Evolutionary conservation across 64 coral and sea anemone species (phyloP), one percentile per base, ranked within the genome.

Genomic region (Anthopleura sola): DNA sequence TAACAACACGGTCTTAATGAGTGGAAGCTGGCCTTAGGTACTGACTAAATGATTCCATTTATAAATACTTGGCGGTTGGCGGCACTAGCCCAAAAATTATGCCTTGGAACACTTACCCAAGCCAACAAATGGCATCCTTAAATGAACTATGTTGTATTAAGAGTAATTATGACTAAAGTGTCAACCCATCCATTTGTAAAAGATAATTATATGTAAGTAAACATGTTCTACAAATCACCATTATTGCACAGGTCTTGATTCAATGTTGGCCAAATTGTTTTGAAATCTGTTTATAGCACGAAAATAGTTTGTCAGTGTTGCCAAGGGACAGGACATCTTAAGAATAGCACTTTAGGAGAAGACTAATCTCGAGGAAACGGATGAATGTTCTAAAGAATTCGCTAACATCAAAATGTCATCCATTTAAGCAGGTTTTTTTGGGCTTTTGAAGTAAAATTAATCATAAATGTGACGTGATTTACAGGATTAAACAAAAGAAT

Each of bases 141-240:
- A 66, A 66, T 66, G 60, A 66, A 66, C 24, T 66, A 71, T 14
- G 3, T 71, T 14, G 29, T 32, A 34, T 13, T 32, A 34, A 71
- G 28, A 31, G 29, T 48, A 17, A 79, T 79, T 47, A 79, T 23
- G 16, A 79, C 19, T 38, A 5, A 48, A 79, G 76, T 79, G 19
- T 47, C 44, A 79, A 79, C 14, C 37, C 76, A 79, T 20, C 39
- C 36, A 26, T 79, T 46, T 79, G 19, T 44, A 79, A 79, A 40
- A 24, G 36, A 44, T 79, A 79, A 79, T 79, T 23, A 79, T 26
- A 44, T 44, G 20, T 44, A 79, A 47, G 76, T 48, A 79, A 79
- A 79, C 37, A 79, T 44, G 44, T n/a, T 14, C 19, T 48, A 38
- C 2, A 79, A 79, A 46, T 46, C 66, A 34, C 13, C 9, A 71